Evolutionary conservation across 1,140 invertebrate genomes (phyloP).

Genomic region (Calycopis cecrops): DNA sequence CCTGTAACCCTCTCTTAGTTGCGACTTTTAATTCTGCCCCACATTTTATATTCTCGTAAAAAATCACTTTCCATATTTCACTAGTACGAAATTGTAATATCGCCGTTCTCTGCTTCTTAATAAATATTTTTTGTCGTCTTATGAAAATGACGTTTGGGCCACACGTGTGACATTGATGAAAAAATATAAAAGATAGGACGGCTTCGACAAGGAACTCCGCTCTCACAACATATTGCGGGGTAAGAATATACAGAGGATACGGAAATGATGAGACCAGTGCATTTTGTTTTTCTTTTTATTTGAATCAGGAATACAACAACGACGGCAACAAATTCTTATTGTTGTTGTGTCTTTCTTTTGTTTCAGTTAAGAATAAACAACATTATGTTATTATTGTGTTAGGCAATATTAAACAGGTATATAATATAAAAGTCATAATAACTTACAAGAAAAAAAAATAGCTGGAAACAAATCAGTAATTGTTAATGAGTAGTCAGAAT

Average conservation of each 20-base stretch:
- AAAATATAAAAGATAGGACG: conserved; percentile 73
- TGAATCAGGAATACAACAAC: too few relatives aligned
- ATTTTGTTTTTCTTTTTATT: too few relatives aligned
- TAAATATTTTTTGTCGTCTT: conserved; percentile 70
- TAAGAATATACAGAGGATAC: conserved; percentile 9
- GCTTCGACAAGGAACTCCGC: conserved; percentile 45
- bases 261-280: too few relatives aligned
- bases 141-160: conserved; percentile 72
- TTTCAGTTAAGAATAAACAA: too few relatives aligned
- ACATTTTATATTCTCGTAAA: conserved; percentile 72
- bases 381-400: too few relatives aligned
- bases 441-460: too few relatives aligned
- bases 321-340: too few relatives aligned
- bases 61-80: conserved; percentile 73
- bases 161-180: conserved; percentile 74
- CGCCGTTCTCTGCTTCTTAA: conserved; percentile 57
- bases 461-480: too few relatives aligned
- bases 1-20: conserved; percentile 37
- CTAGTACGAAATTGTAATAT: conserved; percentile 72
- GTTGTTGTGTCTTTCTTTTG: too few relatives aligned
- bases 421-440: too few relatives aligned
- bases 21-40: conserved; percentile 59
- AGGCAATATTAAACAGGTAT: too few relatives aligned
- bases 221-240: conserved; percentile 23
- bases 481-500: too few relatives aligned